A percentile compares a stretch with the other conserved stretches of the same genome.
These are phyloP conservation scores for Leucophora obtusa DNA, from an alignment of 2,888 invertebrate species.

Conservation along the genomic window DNA sequence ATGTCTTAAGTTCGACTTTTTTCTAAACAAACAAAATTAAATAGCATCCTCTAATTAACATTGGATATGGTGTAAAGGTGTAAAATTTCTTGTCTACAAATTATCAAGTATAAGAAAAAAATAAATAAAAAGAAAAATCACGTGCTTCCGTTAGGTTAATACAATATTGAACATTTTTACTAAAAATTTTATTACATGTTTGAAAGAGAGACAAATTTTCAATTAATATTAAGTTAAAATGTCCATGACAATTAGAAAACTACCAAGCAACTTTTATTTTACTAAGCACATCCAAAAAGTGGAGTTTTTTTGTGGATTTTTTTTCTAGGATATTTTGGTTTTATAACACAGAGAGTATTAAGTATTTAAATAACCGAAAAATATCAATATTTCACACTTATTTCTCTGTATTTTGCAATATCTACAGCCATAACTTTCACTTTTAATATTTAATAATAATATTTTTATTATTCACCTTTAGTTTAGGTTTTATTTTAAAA, in stretches of 20 bases:
- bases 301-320: neutral
- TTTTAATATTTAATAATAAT: neutral
- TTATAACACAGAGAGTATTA: neutral
- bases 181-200: constrained; percentile 4
- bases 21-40: too few species aligned
- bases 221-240: neutral
- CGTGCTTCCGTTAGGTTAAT: constrained; percentile 20
- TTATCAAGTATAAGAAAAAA: neutral
- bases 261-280: neutral
- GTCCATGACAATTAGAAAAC: neutral
- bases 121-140: constrained; percentile 6
- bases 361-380: neutral
- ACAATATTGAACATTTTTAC: neutral
- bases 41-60: too few species aligned
- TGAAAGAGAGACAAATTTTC: neutral
- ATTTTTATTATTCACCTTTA: neutral
- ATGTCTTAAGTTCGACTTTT: too few species aligned
- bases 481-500: neutral
- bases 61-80: neutral
- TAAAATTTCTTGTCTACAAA: neutral
- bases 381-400: neutral
- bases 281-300: neutral
- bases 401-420: neutral
- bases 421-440: neutral
- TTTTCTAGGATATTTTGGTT: neutral